Conservation (phyloP, 2,113 vertebrate species). For the Crotalus tigris region DNA sequence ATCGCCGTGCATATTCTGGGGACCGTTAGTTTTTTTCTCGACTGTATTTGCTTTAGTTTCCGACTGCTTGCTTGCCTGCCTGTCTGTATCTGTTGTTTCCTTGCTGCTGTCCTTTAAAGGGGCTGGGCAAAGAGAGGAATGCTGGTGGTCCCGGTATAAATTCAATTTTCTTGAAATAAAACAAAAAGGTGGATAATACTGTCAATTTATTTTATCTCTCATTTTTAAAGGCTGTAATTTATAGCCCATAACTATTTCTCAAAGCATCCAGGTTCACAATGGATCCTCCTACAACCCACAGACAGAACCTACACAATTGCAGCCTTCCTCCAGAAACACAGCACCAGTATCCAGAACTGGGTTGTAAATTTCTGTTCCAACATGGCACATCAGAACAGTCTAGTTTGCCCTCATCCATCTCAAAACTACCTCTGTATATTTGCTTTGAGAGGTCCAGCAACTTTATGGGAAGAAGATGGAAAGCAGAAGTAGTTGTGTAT, state of each 20-base stretch:
- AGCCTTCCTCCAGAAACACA: not conserved
- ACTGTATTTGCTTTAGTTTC: conserved; percentile 55
- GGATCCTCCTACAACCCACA: not conserved
- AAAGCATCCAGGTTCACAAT: not conserved
- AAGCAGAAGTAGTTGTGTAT: not conserved
- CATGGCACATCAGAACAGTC: not conserved
- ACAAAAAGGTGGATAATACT: not conserved
- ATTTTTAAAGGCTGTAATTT: not conserved
- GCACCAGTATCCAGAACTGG: not conserved
- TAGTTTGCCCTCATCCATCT: not conserved
- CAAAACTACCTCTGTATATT: not conserved
- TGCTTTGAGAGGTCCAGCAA: not conserved
- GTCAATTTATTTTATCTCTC: not conserved
- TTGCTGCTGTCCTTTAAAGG: not conserved
- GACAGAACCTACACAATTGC: not conserved
- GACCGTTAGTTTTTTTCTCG: conserved; percentile 33
- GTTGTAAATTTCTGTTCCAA: not conserved
- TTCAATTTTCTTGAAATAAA: not conserved
- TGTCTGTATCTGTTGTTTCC: conserved; percentile 39
- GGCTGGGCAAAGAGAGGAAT: not conserved
- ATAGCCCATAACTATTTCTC: not conserved
- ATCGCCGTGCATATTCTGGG: not conserved
- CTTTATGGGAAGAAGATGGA: not conserved
- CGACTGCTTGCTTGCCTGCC: conserved; percentile 19
- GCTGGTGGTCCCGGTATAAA: not conserved